Evolutionary conservation across 2,113 vertebrate genomes (phyloP), one percentile per base, ranked within the genome.

Genomic region (Pterocles gutturalis): DNA sequence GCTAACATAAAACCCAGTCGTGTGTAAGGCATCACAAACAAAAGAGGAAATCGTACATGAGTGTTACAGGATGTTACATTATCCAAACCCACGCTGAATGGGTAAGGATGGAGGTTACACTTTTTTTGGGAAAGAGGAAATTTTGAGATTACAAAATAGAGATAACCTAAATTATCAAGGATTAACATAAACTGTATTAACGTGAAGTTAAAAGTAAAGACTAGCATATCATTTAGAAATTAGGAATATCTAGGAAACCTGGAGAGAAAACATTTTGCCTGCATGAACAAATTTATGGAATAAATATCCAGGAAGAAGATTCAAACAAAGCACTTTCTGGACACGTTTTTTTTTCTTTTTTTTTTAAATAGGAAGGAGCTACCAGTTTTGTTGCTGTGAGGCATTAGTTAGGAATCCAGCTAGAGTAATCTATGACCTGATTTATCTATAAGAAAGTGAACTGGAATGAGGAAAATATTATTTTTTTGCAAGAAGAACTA

Each of bases 361-460:
- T 31, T 46, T 64, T 9, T 41, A 13, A 13, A 57, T 9, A 60
- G 41, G 19, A 61, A 93, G 72, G 60, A 82, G 43, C 38, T 48
- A 86, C 45, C 64, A 57, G 54, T 62, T 89, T 84, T 92, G 38
- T 36, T 77, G 20, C 54, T 70, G 49, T 91, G 87, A 97, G 34
- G 49, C 71, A 93, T 79, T 75, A 85, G 48, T 89, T 90, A 88
- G 45, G 87, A 93, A 96, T 95, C 70, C 65, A 91, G 64, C 65
- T 6, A 84, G 22, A 96, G 66, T 96, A 88, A 94, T 81, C 49
- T 48, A 43, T 83, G 61, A 92, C 71, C 70, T 92, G 58, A 85
- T 85, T 83, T 93, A 91, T 79, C 51, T 53, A 17, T 31, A 90
- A 91, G 90, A 96, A 95, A 95, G 87, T 85, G 65, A 94, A 85